Percentiles rank a stretch among this genome's conserved stretches.
Conservation (phyloP, 2,113 vertebrate genomes). For the zebrafish (Danio rerio) region GRCz12tu NC_133197.1:4346501-4347000, state of each 20-base stretch:
- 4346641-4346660: neutral
- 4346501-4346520: no score
- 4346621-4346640: neutral
- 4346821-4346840: neutral
- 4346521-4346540: no score
- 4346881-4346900: slow-evolving; percentile 61
- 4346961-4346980: neutral
- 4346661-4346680: neutral
- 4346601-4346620: no score
- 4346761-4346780: neutral
- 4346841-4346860: slow-evolving; percentile 1
- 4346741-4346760: neutral
- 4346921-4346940: slow-evolving; percentile 68
- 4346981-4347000: neutral
- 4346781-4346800: neutral
- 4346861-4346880: slow-evolving; percentile 62
- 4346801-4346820: neutral
- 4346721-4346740: neutral
- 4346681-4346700: no score
- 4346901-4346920: slow-evolving; percentile 25
- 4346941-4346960: neutral
- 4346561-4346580: no score
- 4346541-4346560: no score
- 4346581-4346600: no score
- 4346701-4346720: neutral